Evolutionary conservation across 2,797 vertebrate genomes (phyloP).

Genomic region (Melanotaenia nigrans): DNA sequence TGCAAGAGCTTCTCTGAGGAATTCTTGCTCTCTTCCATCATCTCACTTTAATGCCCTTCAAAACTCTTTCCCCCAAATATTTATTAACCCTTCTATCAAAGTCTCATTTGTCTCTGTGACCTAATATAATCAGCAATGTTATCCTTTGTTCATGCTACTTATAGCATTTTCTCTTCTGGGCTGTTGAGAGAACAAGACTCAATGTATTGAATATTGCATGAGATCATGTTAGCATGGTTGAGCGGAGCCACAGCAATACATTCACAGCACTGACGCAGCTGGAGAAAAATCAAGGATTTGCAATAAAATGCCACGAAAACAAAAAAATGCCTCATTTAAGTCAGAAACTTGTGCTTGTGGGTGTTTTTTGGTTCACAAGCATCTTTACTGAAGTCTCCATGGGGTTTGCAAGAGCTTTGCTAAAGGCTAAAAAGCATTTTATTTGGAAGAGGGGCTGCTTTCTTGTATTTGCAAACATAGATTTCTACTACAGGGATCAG

Average conservation of each 20-base stretch:
- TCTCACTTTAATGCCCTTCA: constrained; percentile 6
- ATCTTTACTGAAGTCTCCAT: not conserved
- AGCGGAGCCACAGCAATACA: constrained; percentile 47
- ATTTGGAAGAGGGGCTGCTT: not conserved
- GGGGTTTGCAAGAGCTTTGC: constrained; percentile 2
- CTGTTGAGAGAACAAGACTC: constrained; percentile 38
- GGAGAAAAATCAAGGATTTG: constrained; percentile 16
- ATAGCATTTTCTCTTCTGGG: constrained; percentile 39
- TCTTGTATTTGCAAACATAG: not conserved
- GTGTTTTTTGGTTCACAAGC: not conserved
- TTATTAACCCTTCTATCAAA: constrained; percentile 7
- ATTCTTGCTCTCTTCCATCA: not conserved
- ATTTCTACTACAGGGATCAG: constrained; percentile 9
- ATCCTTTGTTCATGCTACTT: constrained; percentile 42
- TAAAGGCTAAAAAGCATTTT: not conserved
- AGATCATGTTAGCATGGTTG: constrained; percentile 73
- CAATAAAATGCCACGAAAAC: constrained; percentile 13
- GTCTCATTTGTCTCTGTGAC: constrained; percentile 17
- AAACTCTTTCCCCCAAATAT: constrained; percentile 4
- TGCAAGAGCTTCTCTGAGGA: constrained; percentile 37
- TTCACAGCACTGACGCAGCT: constrained; percentile 22
- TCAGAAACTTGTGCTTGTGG: not conserved
- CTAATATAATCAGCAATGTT: constrained; percentile 16
- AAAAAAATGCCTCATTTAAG: not conserved
- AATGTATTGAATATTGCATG: constrained; percentile 79